phyloP scores from a whole-genome alignment of 2,797 vertebrate species.

The Coilia nasus region DNA sequence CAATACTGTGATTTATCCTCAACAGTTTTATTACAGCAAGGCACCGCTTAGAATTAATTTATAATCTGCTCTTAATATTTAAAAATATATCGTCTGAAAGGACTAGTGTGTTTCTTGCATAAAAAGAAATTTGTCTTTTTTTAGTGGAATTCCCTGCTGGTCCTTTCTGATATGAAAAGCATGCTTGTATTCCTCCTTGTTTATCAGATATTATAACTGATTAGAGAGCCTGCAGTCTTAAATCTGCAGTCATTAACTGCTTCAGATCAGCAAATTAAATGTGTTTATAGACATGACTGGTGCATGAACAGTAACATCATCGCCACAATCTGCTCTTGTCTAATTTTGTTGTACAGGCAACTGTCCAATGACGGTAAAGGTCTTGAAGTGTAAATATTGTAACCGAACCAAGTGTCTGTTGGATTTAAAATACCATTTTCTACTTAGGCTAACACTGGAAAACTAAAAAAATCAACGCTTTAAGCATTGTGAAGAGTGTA shows the following conservation, averaged over 20 bases:
- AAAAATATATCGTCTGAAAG: neutral
- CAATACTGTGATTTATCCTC: neutral
- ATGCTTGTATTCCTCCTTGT: neutral
- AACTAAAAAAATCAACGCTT: too few relatives aligned
- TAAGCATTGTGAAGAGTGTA: neutral
- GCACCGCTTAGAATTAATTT: neutral
- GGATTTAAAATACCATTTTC: too few relatives aligned
- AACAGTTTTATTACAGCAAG: neutral
- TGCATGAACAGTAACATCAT: too few relatives aligned
- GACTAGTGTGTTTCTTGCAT: neutral
- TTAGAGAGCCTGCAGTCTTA: neutral
- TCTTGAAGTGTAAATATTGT: too few relatives aligned
- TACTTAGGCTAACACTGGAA: too few relatives aligned
- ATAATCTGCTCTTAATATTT: neutral
- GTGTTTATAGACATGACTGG: too few relatives aligned
- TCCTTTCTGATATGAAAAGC: neutral
- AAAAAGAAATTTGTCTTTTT: neutral
- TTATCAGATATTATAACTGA: neutral
- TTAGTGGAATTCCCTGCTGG: neutral
- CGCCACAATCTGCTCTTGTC: too few relatives aligned
- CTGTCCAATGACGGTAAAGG: too few relatives aligned
- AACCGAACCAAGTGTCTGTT: too few relatives aligned
- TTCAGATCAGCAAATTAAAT: neutral
- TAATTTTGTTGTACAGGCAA: too few relatives aligned
- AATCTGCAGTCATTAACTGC: neutral